A percentile compares a stretch with the other conserved stretches of the same genome.
These are phyloP conservation scores for Odobenus rosmarus DNA, from an alignment of 2,113 vertebrate genomes.

Conservation along the genomic window DNA sequence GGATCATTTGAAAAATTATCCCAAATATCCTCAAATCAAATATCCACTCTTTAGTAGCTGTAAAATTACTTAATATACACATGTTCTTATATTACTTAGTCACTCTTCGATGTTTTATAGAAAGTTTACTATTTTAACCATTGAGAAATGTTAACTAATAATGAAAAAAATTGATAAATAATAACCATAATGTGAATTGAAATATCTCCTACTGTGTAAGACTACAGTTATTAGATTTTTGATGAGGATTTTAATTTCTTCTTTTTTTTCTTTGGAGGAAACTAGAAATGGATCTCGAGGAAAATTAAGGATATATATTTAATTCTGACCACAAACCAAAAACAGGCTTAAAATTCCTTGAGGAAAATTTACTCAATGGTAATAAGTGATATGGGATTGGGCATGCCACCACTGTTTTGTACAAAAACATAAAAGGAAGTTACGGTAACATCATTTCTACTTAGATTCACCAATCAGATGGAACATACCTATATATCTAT, in stretches of 20 bases:
- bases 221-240: background rate
- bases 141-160: constrained; percentile 36
- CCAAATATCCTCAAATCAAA: constrained; percentile 34
- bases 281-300: background rate
- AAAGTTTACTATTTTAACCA: constrained; percentile 10
- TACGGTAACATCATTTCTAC: background rate
- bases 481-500: background rate
- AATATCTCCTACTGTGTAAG: background rate
- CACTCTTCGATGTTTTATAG: background rate
- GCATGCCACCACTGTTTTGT: background rate
- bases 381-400: background rate
- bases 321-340: background rate
- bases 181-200: constrained; percentile 12
- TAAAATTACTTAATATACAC: constrained; percentile 17
- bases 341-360: background rate
- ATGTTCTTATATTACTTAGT: background rate
- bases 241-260: constrained; percentile 11
- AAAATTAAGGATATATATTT: background rate
- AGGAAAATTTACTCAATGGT: background rate
- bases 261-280: background rate
- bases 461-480: background rate
- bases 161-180: constrained; percentile 1
- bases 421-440: background rate
- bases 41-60: background rate
- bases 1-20: background rate